Base-by-base conservation (phyloP, 2,113 vertebrate genomes). In the Ovis canadensis region DNA sequence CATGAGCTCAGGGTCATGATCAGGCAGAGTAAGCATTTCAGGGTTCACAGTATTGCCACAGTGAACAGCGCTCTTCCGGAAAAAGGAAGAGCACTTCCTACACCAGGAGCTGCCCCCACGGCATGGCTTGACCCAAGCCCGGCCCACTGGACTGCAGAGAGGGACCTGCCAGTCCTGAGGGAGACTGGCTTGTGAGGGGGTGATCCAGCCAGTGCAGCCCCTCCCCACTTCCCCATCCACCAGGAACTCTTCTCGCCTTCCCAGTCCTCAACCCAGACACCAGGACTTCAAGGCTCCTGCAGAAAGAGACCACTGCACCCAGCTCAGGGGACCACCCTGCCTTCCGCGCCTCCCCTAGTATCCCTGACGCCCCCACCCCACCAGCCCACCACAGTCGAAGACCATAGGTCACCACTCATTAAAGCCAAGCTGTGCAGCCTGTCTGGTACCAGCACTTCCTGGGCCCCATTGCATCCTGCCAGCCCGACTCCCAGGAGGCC, bases 41-140 rank as follows among this genome's bases (percentile, higher is more conserved):
- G 4, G n/a, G 21, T 8, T 52, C 2, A 1, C 27, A 14, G 78
- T 2, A 6, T 14, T 23, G 7, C 83, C 14, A 2, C 29, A 6
- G 3, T 0, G 19, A 31, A 16, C 8, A 5, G 4, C 0, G 5
- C 14, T 21, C 14, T 77, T 11, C 67, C 5, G 12, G 16, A 62
- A 85, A 64, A 36, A 62, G 27, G 23, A 59, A 12, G 57, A 59
- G 10, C 25, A 15, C 12, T 64, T 48, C 31, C 36, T 52, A 3
- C 4, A 16, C 23, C 40, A 31, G 4, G 15, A 74, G 82, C 13
- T 5, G 17, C 45, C 74, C 13, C 17, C 31, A 10, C 7, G 1
- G 36, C 1, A 7, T 11, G 48, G 27, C 85, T 82, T n/a, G 59
- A 14, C 23, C 40, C 43, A 25, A 33, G 19, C 50, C 62, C 5